Base-by-base conservation (phyloP, 1,140 invertebrate genomes). In the Drosophila melanica region DNA sequence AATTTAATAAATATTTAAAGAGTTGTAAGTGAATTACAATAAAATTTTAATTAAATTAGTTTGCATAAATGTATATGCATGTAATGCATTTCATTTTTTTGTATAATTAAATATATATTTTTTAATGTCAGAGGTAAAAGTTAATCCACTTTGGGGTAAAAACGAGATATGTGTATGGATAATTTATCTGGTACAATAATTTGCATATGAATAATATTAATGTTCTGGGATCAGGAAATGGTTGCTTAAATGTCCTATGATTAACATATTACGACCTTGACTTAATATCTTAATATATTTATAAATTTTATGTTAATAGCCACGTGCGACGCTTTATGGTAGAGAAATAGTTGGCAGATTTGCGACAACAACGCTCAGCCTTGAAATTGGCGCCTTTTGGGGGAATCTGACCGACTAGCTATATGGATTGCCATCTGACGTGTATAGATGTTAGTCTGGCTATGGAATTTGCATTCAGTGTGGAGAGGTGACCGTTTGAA, bases 381-480 rank as follows among this genome's bases (percentile, higher is more conserved):
- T 57, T 71, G 44, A 50, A 50, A 57, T 16, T 42, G 11, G 16
- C 30, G 44, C 57, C 55, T 65, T 63, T 47, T 51, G 20, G 9
- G 42, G 10, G 9, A 14, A 27, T 4, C 35, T 47, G 64, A 47
- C 33, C 50, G 42, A 20, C 35, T 68, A 18, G 37, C 18, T 14
- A 54, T 50, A 57, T 55, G 14, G 51, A 42, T 42, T 23, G 35
- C 9, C 62, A 45, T n/a, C 23, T n/a, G 51, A 48, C 20, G 62
- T 45, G 51, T 57, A 51, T 57, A 37, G 62, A 54, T 30, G 12
- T 55, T 6, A 37, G 4, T 33, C 45, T 44, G 41, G 27, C 33
- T 35, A 66, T 79, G 54, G 47, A 70, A 82, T 81, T 82, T 69
- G 76, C 81, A 84, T 77, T 41, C 30, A 47, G 42, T 54, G n/a